Evolutionary conservation across 2,113 vertebrate species (phyloP).

Genomic region (Cyanocitta stelleri): DNA sequence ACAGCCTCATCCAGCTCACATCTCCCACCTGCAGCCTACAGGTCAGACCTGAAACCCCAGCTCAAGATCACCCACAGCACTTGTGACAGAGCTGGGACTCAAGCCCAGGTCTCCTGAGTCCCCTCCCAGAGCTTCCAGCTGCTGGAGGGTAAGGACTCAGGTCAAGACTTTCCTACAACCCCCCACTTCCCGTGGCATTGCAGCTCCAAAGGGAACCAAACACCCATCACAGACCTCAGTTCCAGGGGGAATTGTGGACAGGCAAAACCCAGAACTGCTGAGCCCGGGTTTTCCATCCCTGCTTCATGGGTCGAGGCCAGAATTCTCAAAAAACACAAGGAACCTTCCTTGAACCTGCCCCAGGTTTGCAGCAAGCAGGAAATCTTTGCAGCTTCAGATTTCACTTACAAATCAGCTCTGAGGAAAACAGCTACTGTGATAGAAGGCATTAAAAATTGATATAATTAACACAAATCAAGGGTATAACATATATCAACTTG

Average conservation of each 20-base stretch:
- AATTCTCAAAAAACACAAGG: not conserved
- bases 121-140: not conserved
- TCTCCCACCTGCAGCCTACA: fast-evolving
- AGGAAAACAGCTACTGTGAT: not conserved
- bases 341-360: not conserved
- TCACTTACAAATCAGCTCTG: not conserved
- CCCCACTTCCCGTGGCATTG: not conserved
- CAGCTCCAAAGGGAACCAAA: not conserved
- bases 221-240: not conserved
- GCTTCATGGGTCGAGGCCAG: not conserved
- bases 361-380: not conserved
- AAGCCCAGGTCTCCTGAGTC: not conserved
- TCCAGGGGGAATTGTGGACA: not conserved
- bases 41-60: not conserved
- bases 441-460: constrained; percentile 2
- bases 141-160: not conserved
- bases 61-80: not conserved
- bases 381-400: not conserved
- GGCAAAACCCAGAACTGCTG: not conserved
- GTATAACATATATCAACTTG: not conserved
- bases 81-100: not conserved
- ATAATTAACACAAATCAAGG: constrained; percentile 17
- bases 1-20: not conserved
- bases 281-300: not conserved
- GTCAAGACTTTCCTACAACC: not conserved